Evolutionary conservation across 2,797 vertebrate species (phyloP).

Genomic region (Fundulus diaphanus): DNA sequence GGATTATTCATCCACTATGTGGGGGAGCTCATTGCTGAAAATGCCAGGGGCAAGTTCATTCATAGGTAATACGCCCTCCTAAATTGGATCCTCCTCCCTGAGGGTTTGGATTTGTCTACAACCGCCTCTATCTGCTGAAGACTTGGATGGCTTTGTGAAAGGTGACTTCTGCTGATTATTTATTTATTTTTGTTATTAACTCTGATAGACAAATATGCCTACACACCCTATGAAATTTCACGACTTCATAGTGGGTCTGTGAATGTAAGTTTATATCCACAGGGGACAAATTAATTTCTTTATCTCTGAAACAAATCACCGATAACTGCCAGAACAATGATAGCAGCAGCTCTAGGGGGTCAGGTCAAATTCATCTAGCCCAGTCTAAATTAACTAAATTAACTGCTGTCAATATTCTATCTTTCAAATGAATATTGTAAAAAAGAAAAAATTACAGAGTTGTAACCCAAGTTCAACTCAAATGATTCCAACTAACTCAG

Average conservation of each 20-base stretch:
- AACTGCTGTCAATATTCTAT: too few species aligned
- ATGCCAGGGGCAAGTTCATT: constrained; percentile 65
- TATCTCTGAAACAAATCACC: not conserved
- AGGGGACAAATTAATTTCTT: not conserved
- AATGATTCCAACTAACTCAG: not conserved
- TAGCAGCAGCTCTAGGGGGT: not conserved
- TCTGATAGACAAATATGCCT: constrained; percentile 24
- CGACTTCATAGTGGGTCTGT: not conserved
- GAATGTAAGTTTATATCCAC: not conserved
- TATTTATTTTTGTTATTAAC: constrained; percentile 30
- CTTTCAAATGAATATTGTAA: too few species aligned
- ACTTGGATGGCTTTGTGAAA: constrained; percentile 66
- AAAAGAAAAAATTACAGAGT: too few species aligned
- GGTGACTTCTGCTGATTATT: constrained; percentile 60
- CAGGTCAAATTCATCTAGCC: not conserved
- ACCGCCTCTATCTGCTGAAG: constrained; percentile 57
- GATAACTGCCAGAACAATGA: not conserved
- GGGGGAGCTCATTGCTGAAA: constrained; percentile 49
- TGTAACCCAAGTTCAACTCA: not conserved
- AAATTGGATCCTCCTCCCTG: constrained; percentile 56
- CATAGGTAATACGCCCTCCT: constrained; percentile 54
- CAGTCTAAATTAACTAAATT: too few species aligned
- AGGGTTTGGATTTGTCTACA: constrained; percentile 63
- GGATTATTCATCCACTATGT: constrained; percentile 63
- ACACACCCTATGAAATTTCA: constrained; percentile 17